phyloP scores from a whole-genome alignment of 2,888 invertebrate genomes.

The Hedya salicella region DNA sequence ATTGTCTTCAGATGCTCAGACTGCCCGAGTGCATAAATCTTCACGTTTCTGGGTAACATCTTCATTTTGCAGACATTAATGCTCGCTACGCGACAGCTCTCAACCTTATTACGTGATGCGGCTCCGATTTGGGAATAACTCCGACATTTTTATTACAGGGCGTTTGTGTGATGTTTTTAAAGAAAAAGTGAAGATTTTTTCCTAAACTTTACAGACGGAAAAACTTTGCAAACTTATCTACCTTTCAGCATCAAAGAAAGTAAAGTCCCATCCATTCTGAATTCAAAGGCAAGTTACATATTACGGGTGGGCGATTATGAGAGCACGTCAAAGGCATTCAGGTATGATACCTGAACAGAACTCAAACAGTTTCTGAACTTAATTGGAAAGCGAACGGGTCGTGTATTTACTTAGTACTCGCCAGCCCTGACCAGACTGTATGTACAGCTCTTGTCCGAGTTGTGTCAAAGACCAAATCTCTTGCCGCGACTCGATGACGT shows the following conservation, averaged over 20 bases:
- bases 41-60: slow-evolving; percentile 56
- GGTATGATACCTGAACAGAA: slow-evolving; percentile 70
- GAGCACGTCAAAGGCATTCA: slow-evolving; percentile 72
- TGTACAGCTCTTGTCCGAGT: slow-evolving; percentile 70
- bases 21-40: slow-evolving; percentile 72
- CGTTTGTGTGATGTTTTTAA: slow-evolving; percentile 13
- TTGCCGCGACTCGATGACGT: slow-evolving; percentile 35
- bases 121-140: slow-evolving; percentile 23
- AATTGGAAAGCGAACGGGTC: slow-evolving; percentile 76
- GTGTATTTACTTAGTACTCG: slow-evolving; percentile 72
- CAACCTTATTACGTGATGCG: slow-evolving; percentile 49
- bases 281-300: slow-evolving; percentile 60
- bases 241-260: slow-evolving; percentile 27
- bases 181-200: slow-evolving; percentile 19
- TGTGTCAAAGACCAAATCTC: slow-evolving; percentile 66
- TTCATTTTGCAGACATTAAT: slow-evolving; percentile 60
- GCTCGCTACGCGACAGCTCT: slow-evolving; percentile 49
- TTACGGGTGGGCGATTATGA: slow-evolving; percentile 60
- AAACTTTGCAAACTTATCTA: slow-evolving; percentile 21
- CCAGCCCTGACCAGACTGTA: slow-evolving; percentile 68
- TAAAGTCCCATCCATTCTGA: slow-evolving; percentile 18
- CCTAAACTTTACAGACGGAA: slow-evolving; percentile 17
- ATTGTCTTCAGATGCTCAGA: slow-evolving; percentile 67
- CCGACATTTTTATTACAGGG: slow-evolving; percentile 19
- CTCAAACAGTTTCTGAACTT: slow-evolving; percentile 72